Conservation (phyloP, 1,140 invertebrate genomes). For the Zaprionus ornatus region DNA sequence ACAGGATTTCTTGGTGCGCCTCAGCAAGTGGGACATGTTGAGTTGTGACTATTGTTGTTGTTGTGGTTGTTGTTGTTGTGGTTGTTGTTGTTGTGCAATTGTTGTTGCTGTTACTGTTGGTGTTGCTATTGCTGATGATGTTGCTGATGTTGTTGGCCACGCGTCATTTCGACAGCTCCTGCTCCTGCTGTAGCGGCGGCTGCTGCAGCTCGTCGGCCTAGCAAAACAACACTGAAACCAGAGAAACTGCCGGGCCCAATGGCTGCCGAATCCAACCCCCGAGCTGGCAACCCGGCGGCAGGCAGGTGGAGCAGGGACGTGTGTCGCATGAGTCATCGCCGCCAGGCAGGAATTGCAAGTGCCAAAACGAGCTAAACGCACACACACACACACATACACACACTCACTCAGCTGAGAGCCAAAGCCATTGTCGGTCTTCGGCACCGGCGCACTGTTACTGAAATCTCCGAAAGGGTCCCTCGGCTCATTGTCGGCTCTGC, state of each 20-base stretch:
- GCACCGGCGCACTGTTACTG: slow-evolving; percentile 65
- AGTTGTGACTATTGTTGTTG: slow-evolving; percentile 18
- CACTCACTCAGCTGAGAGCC: slow-evolving; percentile 53
- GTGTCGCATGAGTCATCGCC: slow-evolving; percentile 62
- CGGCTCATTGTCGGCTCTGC: not conserved
- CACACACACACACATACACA: slow-evolving; percentile 10
- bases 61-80: slow-evolving; percentile 16
- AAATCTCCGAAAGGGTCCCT: slow-evolving; percentile 31
- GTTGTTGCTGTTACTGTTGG: slow-evolving; percentile 28
- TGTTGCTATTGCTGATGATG: slow-evolving; percentile 32
- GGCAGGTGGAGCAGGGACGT: slow-evolving; percentile 65
- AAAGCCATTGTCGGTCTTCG: slow-evolving; percentile 30
- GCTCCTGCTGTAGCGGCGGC: slow-evolving; percentile 23
- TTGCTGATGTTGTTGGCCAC: slow-evolving; percentile 17
- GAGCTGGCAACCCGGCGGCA: not conserved
- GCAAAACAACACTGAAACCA: slow-evolving; percentile 71
- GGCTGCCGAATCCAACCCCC: slow-evolving; percentile 23
- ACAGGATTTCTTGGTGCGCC: slow-evolving; percentile 81
- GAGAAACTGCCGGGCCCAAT: slow-evolving; percentile 24
- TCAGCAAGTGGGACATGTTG: slow-evolving; percentile 76
- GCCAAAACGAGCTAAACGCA: slow-evolving; percentile 27
- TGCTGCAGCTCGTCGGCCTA: slow-evolving; percentile 67
- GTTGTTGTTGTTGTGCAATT: slow-evolving; percentile 25
- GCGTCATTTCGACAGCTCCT: slow-evolving; percentile 44
- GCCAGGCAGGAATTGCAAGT: slow-evolving; percentile 34